Percentiles rank a stretch among this genome's conserved stretches.
Evolutionary conservation across 2,888 invertebrate species (phyloP).

Genomic region (Bellardia pandia): DNA sequence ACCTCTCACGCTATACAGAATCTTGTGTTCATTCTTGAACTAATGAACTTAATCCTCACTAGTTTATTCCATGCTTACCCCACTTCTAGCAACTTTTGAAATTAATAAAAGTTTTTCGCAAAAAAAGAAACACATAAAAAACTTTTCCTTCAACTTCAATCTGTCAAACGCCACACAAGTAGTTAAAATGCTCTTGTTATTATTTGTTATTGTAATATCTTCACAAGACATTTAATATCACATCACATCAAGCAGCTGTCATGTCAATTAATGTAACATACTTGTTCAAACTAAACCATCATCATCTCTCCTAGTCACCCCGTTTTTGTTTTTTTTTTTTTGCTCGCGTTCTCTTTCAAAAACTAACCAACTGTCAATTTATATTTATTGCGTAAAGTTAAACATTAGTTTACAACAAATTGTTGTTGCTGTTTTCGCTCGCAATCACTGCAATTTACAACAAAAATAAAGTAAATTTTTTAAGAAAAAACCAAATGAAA

Average conservation of each 20-base stretch:
- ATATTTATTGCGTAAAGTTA: constrained; percentile 68
- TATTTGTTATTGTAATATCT: background rate
- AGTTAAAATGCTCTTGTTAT: constrained; percentile 13
- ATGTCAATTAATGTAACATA: constrained; percentile 62
- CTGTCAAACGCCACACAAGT: constrained; percentile 56
- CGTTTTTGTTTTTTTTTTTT: background rate
- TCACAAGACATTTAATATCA: constrained; percentile 52
- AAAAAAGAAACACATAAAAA: too few relatives aligned
- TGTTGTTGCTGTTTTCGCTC: constrained; percentile 27
- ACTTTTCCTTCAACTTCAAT: constrained; percentile 21
- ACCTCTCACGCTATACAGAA: background rate
- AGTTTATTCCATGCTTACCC: background rate
- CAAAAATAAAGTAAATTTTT: background rate
- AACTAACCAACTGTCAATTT: constrained; percentile 61
- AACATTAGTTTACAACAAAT: constrained; percentile 62
- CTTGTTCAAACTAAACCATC: constrained; percentile 28
- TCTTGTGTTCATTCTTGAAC: background rate
- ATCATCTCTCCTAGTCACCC: background rate
- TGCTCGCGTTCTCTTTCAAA: background rate
- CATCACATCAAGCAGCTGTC: constrained; percentile 57
- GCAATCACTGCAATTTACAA: background rate
- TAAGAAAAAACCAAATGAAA: background rate
- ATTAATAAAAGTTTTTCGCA: background rate
- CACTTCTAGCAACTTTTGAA: background rate
- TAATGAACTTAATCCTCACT: background rate